A percentile compares a stretch with the other conserved stretches of the same genome.
phyloP scores from a whole-genome alignment of 64 coral and sea anemone species.

The Anthopleura sola region DNA sequence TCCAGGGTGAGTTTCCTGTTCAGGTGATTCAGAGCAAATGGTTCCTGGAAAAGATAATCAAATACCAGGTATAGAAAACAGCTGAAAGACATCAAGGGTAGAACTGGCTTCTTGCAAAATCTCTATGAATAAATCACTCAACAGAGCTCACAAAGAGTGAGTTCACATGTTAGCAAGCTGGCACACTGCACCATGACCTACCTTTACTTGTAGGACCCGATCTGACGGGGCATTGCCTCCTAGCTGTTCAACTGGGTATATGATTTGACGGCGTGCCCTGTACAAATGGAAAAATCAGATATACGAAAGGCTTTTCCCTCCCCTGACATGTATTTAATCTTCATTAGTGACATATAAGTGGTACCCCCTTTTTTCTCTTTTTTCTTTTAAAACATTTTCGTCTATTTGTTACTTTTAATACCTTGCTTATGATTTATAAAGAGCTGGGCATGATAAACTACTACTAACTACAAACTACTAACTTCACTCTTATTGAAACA shows the following conservation, averaged over 20 bases:
- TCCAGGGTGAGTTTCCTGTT: slow-evolving; percentile 98
- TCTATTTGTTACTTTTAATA: too few species aligned
- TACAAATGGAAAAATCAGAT: neutral
- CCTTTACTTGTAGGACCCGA: slow-evolving; percentile 72
- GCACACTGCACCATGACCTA: neutral
- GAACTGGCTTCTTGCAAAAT: too few species aligned
- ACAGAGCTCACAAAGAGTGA: too few species aligned
- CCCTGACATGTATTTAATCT: too few species aligned
- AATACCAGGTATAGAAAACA: neutral
- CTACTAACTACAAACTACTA: too few species aligned
- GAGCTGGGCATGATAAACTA: too few species aligned
- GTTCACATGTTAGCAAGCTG: too few species aligned
- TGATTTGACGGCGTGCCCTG: slow-evolving; percentile 95
- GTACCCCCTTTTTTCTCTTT: neutral
- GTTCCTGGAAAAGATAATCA: slow-evolving; percentile 54
- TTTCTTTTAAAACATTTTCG: neutral
- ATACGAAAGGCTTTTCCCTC: neutral
- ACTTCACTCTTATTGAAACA: too few species aligned
- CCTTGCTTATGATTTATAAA: too few species aligned
- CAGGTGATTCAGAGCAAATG: slow-evolving; percentile 83
- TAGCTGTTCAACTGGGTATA: slow-evolving; percentile 71
- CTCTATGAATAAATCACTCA: too few species aligned
- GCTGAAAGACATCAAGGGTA: too few species aligned
- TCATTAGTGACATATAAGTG: too few species aligned
- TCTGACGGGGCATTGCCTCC: slow-evolving; percentile 83